These are phyloP conservation scores for Pseudoatta argentina DNA, from an alignment of 1,140 invertebrate species.

Conservation along the genomic window DNA sequence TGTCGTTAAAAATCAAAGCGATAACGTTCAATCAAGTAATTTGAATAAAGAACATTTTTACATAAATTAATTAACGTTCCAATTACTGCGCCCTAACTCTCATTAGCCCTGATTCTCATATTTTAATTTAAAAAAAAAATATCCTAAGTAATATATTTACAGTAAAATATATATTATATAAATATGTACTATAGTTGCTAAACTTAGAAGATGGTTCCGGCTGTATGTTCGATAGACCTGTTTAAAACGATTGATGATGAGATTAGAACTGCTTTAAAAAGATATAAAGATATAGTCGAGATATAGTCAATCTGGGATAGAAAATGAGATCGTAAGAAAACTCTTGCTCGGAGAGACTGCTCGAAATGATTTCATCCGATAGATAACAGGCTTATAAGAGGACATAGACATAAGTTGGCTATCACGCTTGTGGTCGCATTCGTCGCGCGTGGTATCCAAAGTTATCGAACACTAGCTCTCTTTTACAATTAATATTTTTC, in stretches of 20 bases:
- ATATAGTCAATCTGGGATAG: slow-evolving; percentile 4
- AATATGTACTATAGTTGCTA: background rate
- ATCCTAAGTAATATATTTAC: background rate
- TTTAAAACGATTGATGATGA: background rate
- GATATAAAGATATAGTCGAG: background rate
- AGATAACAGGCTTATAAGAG: slow-evolving; percentile 27
- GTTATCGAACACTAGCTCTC: slow-evolving; percentile 50
- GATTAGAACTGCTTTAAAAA: slow-evolving; percentile 2
- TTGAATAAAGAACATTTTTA: too few species aligned
- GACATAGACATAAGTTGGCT: slow-evolving; percentile 14
- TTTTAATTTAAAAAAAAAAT: too few species aligned
- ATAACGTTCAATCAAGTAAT: too few species aligned
- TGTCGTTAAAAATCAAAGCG: too few species aligned
- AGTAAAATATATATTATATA: too few species aligned
- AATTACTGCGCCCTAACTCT: too few species aligned
- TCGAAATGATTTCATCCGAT: slow-evolving; percentile 24
- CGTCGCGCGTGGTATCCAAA: slow-evolving; percentile 60
- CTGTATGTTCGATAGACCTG: background rate
- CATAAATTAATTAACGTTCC: too few species aligned
- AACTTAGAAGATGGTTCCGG: background rate
- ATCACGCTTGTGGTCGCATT: slow-evolving; percentile 51
- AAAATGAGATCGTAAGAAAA: slow-evolving; percentile 21
- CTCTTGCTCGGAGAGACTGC: background rate
- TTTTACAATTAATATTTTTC: slow-evolving; percentile 61
- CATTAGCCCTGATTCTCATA: too few species aligned